Evolutionary conservation across 1,140 invertebrate species (phyloP).

Genomic region (Trinorchestia longiramus): DNA sequence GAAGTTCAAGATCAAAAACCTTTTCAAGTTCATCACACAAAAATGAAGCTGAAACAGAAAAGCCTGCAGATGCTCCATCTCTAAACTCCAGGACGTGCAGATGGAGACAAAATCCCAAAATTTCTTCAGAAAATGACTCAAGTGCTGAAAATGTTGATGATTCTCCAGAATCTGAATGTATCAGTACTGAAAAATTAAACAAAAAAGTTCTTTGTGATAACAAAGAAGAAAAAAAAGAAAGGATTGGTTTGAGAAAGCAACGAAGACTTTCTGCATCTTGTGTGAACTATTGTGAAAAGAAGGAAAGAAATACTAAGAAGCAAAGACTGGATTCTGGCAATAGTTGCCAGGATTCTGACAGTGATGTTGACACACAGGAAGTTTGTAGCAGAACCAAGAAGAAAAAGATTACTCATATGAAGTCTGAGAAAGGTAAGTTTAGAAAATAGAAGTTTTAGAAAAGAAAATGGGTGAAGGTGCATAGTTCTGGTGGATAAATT

Average conservation of each 20-base stretch:
- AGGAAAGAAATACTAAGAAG: neutral
- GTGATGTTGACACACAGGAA: neutral
- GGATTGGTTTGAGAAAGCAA: neutral
- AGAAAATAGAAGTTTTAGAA: neutral
- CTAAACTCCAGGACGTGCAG: neutral
- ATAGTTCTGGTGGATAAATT: neutral
- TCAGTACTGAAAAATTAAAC: no score
- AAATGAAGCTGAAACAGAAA: neutral
- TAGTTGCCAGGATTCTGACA: neutral
- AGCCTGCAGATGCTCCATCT: neutral
- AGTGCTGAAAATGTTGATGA: neutral
- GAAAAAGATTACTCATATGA: neutral
- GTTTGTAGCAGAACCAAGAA: neutral
- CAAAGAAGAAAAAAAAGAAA: neutral
- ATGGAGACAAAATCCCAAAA: neutral
- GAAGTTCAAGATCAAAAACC: neutral
- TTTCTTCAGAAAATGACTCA: neutral
- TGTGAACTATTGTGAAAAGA: slow-evolving; percentile 1
- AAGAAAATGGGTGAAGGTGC: neutral
- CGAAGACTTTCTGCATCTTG: neutral
- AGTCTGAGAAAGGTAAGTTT: neutral
- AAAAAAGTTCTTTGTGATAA: neutral
- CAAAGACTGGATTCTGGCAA: neutral
- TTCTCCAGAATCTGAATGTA: neutral
- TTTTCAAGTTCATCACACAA: neutral